Conservation (phyloP, 2,888 invertebrate species). For the Fissipunctia ypsillon region DNA sequence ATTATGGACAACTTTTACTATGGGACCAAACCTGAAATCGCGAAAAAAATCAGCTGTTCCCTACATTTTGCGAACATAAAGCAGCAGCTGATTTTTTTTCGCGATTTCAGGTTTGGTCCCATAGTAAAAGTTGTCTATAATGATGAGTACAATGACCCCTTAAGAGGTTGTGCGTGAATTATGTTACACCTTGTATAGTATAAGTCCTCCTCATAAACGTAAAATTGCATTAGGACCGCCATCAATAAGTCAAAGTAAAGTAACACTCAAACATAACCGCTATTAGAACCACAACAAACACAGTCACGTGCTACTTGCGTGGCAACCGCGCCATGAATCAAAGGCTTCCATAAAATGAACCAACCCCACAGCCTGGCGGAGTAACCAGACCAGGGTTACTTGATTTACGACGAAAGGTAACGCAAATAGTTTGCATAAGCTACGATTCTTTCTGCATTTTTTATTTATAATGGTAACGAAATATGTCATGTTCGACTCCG, state of each 20-base stretch:
- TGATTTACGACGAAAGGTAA: constrained; percentile 44
- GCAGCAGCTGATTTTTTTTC: too few species aligned
- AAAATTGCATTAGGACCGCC: constrained; percentile 33
- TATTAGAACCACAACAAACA: constrained; percentile 44
- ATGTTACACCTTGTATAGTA: too few species aligned
- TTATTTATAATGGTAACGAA: constrained; percentile 44
- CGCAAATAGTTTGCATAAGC: constrained; percentile 61
- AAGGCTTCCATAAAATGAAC: constrained; percentile 63
- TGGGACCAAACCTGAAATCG: too few species aligned
- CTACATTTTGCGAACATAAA: too few species aligned
- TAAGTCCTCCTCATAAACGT: constrained; percentile 14
- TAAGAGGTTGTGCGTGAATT: too few species aligned
- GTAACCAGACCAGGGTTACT: constrained; percentile 23
- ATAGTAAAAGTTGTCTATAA: too few species aligned
- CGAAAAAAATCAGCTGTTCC: too few species aligned
- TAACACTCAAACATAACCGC: constrained; percentile 35
- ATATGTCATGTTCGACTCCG: constrained; percentile 36
- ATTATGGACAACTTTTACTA: too few species aligned
- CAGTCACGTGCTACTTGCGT: constrained; percentile 63
- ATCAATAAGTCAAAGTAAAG: constrained; percentile 31
- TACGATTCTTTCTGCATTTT: constrained; percentile 47
- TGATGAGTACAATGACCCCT: too few species aligned
- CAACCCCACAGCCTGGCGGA: constrained; percentile 40
- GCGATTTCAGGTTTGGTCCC: too few species aligned
- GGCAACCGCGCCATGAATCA: constrained; percentile 46